Percentiles rank a stretch among this genome's conserved stretches.
phyloP scores from a whole-genome alignment of 2,888 invertebrate genomes.

The Heteromyza rotundicornis region DNA sequence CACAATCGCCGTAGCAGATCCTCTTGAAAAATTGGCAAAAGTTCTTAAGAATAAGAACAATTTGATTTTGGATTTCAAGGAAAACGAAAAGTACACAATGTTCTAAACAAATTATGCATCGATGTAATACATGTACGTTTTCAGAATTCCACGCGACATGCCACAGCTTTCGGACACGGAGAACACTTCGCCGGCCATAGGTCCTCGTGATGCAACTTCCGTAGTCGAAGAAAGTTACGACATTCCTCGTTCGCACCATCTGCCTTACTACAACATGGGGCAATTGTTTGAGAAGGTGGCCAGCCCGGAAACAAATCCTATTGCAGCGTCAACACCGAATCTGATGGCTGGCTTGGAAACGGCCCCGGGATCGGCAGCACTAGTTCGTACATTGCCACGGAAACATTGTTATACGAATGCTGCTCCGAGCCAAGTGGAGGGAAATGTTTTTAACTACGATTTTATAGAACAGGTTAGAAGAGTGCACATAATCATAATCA shows the following conservation, averaged over 20 bases:
- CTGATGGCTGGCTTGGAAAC: conserved; percentile 45
- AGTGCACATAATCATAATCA: neutral
- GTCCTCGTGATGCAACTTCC: conserved; percentile 56
- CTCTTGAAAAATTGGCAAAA: conserved; percentile 47
- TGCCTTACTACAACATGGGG: conserved; percentile 60
- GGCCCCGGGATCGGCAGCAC: conserved; percentile 36
- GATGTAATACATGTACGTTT: neutral
- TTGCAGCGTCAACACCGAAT: conserved; percentile 60
- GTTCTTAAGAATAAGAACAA: conserved; percentile 69
- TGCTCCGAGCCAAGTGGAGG: conserved; percentile 63
- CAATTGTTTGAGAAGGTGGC: conserved; percentile 51
- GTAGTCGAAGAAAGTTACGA: conserved; percentile 70
- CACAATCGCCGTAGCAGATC: conserved; percentile 17
- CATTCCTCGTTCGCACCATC: conserved; percentile 73
- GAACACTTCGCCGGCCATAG: conserved; percentile 62
- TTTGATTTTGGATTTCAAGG: conserved; percentile 54
- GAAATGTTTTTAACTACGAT: conserved; percentile 66
- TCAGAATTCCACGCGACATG: conserved; percentile 53
- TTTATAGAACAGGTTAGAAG: conserved; percentile 57
- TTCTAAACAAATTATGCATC: neutral
- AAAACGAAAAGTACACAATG: conserved; percentile 61
- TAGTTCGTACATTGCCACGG: conserved; percentile 50
- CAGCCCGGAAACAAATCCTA: conserved; percentile 53
- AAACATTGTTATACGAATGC: conserved; percentile 66
- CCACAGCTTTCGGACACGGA: conserved; percentile 62